phyloP scores from a whole-genome alignment of 2,797 vertebrate species.

The Halcyon chelicuti region DNA sequence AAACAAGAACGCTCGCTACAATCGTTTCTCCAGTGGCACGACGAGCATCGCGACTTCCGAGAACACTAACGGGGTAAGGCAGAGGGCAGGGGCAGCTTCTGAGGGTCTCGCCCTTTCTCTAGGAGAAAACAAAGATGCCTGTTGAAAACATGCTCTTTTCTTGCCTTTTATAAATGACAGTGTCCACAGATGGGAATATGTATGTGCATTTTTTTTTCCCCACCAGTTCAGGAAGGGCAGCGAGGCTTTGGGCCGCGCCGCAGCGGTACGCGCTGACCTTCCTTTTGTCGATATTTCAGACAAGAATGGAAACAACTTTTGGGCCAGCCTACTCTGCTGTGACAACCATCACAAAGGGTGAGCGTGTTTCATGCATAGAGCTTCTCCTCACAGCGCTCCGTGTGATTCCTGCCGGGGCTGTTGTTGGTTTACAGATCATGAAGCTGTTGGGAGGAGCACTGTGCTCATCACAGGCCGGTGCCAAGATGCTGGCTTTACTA shows the following conservation, averaged over 20 bases:
- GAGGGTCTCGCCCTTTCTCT: neutral
- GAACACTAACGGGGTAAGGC: constrained; percentile 81
- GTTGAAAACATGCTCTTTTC: rapidly evolving
- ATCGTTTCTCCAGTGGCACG: constrained; percentile 80
- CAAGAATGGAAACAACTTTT: constrained; percentile 89
- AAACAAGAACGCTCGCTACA: constrained; percentile 79
- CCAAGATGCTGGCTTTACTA: neutral
- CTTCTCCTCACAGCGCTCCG: neutral
- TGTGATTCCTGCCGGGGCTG: neutral
- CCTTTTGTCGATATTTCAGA: constrained; percentile 65
- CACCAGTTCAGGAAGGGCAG: neutral
- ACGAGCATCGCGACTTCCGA: constrained; percentile 77
- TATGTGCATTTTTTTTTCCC: neutral
- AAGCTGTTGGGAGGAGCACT: neutral
- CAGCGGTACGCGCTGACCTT: neutral
- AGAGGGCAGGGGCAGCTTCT: neutral
- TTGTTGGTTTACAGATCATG: neutral
- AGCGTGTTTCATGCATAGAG: neutral
- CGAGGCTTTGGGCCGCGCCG: neutral
- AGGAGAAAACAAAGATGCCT: neutral
- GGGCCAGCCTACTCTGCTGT: constrained; percentile 86
- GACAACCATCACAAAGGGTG: constrained; percentile 87
- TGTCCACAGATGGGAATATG: neutral
- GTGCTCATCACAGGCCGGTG: neutral
- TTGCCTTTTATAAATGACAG: neutral